Conservation (phyloP, 2,888 invertebrate genomes). For the Leptinotarsa rubiginosa region DNA sequence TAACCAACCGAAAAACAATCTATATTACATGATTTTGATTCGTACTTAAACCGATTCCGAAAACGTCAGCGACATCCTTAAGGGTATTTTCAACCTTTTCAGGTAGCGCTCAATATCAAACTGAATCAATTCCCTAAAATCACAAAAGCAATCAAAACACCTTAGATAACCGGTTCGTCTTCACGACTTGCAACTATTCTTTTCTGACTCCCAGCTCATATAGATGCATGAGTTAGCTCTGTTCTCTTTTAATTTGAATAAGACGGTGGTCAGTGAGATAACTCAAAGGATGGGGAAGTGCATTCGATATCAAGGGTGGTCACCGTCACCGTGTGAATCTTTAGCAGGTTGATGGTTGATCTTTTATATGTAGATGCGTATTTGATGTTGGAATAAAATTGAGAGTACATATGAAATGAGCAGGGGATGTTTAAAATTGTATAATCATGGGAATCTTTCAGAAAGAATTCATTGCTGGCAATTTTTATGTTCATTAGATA, state of each 20-base stretch:
- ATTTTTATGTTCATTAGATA: not conserved
- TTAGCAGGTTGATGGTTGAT: slow-evolving; percentile 62
- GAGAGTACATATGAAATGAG: slow-evolving; percentile 50
- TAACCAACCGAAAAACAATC: slow-evolving; percentile 2
- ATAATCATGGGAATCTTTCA: slow-evolving; percentile 49
- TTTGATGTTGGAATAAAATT: slow-evolving; percentile 52
- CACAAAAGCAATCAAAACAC: slow-evolving; percentile 55
- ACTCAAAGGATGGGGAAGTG: slow-evolving; percentile 57
- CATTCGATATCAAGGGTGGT: slow-evolving; percentile 51
- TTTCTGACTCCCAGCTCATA: slow-evolving; percentile 50
- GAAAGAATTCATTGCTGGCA: slow-evolving; percentile 30
- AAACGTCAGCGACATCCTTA: not conserved
- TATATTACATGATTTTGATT: no score
- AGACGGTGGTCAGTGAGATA: slow-evolving; percentile 46
- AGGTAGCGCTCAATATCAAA: slow-evolving; percentile 48
- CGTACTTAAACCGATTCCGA: no score
- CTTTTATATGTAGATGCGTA: slow-evolving; percentile 60
- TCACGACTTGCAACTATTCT: slow-evolving; percentile 55
- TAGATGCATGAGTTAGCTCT: slow-evolving; percentile 49
- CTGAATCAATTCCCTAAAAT: slow-evolving; percentile 56
- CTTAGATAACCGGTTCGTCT: slow-evolving; percentile 62
- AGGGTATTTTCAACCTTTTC: slow-evolving; percentile 30
- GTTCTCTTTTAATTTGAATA: slow-evolving; percentile 47
- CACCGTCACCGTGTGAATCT: slow-evolving; percentile 62
- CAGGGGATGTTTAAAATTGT: slow-evolving; percentile 37